phyloP scores from a whole-genome alignment of 2,797 vertebrate genomes.

The Periparus ater region DNA sequence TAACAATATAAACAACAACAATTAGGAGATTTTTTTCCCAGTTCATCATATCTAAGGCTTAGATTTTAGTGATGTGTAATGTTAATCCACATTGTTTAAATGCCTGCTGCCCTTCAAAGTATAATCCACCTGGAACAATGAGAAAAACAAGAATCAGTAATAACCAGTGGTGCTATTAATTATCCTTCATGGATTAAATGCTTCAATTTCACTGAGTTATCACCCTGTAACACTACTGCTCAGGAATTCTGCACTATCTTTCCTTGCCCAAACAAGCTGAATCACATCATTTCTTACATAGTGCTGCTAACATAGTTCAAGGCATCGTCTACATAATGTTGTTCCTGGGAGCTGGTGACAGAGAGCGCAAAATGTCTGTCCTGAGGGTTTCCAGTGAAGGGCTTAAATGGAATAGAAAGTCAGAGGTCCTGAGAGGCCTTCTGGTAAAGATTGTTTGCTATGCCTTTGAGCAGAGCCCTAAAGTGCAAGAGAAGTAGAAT shows the following conservation, averaged over 20 bases:
- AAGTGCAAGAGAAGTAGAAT: neutral
- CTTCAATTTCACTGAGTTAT: constrained; percentile 29
- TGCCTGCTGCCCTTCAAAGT: neutral
- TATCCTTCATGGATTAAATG: constrained; percentile 32
- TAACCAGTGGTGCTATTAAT: neutral
- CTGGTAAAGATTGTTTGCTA: neutral
- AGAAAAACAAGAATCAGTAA: constrained; percentile 7
- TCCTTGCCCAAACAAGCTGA: neutral
- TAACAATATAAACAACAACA: neutral
- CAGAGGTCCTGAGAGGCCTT: constrained; percentile 21
- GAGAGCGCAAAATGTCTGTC: neutral
- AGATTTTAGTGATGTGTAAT: neutral
- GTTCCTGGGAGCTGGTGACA: neutral
- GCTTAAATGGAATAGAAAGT: constrained; percentile 12
- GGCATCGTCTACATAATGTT: neutral
- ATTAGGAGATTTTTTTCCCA: neutral
- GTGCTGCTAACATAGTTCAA: constrained; percentile 3
- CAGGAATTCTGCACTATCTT: constrained; percentile 3
- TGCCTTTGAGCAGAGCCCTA: constrained; percentile 12
- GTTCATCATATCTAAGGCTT: neutral
- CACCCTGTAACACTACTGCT: neutral
- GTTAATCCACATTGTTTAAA: constrained; percentile 1
- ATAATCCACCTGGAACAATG: neutral
- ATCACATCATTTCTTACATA: neutral
- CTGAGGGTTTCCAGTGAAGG: neutral